phyloP scores from a whole-genome alignment of 2,888 invertebrate species.

The Priapulus caudatus region DNA sequence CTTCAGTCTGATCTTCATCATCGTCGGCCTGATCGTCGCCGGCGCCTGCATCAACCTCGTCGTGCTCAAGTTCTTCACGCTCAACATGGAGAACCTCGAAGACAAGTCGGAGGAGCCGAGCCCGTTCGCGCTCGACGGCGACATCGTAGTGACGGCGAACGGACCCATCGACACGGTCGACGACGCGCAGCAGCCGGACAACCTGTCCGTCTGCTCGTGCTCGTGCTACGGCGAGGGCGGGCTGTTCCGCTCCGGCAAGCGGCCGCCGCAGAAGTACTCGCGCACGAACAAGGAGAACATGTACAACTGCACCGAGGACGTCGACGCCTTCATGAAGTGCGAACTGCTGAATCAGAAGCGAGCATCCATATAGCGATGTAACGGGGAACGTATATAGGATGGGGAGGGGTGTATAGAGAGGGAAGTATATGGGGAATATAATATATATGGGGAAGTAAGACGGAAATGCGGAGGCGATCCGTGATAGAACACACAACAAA shows the following conservation, averaged over 20 bases:
- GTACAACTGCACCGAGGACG: background rate
- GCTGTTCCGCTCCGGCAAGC: background rate
- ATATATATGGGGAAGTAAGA: background rate
- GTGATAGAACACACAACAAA: background rate
- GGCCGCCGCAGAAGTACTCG: background rate
- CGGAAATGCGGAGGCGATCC: background rate
- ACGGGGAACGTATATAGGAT: background rate
- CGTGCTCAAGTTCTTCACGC: constrained; percentile 91
- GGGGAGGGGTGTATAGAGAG: background rate
- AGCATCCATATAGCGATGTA: background rate
- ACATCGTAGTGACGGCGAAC: constrained; percentile 57
- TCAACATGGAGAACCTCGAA: constrained; percentile 88
- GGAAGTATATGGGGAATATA: background rate
- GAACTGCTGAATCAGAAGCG: constrained; percentile 3
- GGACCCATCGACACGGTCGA: constrained; percentile 43
- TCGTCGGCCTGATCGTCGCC: constrained; percentile 93
- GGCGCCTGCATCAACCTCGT: constrained; percentile 95
- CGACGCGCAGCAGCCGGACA: constrained; percentile 45
- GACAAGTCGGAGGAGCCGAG: constrained; percentile 84
- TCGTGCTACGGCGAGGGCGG: constrained; percentile 49
- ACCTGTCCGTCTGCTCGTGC: constrained; percentile 65
- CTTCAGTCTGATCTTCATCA: constrained; percentile 87
- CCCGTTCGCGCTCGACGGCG: constrained; percentile 86
- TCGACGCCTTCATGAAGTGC: constrained; percentile 1
- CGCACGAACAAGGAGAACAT: background rate